Percentiles rank a stretch among this genome's conserved stretches.
Conservation (phyloP, 1,140 invertebrate species). For the Drosophila lini region DNA sequence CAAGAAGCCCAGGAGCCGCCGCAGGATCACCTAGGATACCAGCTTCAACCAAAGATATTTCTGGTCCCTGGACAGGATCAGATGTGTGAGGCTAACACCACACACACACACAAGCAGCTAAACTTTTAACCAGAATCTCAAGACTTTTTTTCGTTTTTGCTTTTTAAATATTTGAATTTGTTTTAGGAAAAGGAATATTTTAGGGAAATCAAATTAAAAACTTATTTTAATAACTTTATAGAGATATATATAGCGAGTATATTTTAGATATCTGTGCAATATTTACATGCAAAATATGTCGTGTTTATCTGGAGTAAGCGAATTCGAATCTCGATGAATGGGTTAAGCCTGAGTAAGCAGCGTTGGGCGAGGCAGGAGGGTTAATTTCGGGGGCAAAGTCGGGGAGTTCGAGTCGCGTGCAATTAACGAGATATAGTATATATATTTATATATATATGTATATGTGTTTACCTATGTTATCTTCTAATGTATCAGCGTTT, state of each 20-base stretch:
- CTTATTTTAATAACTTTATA: conserved; percentile 24
- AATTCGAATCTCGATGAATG: conserved; percentile 68
- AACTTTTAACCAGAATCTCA: conserved; percentile 74
- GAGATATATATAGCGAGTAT: conserved; percentile 38
- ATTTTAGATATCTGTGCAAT: conserved; percentile 66
- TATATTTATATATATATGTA: conserved; percentile 15
- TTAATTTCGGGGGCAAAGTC: conserved; percentile 20
- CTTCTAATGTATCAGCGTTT: conserved; percentile 65
- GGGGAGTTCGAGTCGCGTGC: conserved; percentile 40
- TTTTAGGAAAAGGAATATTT: conserved; percentile 32
- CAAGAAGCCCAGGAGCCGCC: background rate
- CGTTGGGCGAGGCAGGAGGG: conserved; percentile 12
- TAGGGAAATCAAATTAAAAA: conserved; percentile 35
- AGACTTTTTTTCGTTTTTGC: conserved; percentile 56
- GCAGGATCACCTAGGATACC: conserved; percentile 22
- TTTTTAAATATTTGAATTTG: conserved; percentile 49
- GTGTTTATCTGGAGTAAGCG: conserved; percentile 57
- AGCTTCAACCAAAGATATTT: conserved; percentile 54
- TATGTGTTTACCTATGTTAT: conserved; percentile 35
- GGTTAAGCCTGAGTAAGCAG: conserved; percentile 50
- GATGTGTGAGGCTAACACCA: conserved; percentile 24
- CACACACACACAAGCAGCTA: conserved; percentile 42
- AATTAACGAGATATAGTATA: conserved; percentile 48
- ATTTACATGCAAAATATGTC: conserved; percentile 67
- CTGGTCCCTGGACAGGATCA: conserved; percentile 27